Evolutionary conservation across 2,888 invertebrate species (phyloP).

Genomic region (Hipparchia semele): DNA sequence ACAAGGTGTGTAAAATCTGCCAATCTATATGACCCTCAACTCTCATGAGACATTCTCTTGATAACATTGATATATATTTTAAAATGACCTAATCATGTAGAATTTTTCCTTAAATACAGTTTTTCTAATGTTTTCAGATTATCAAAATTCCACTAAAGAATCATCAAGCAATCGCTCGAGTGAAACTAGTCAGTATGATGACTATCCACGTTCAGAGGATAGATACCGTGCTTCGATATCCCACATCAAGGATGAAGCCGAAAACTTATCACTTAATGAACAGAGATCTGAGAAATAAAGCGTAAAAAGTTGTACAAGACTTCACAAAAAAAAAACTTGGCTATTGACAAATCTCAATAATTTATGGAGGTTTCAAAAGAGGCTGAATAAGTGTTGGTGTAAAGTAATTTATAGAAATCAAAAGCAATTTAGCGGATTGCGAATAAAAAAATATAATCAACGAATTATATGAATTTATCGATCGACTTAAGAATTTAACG

Average conservation of each 20-base stretch:
- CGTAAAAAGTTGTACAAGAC: constrained; percentile 6
- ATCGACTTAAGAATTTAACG: constrained; percentile 23
- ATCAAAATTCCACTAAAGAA: constrained; percentile 70
- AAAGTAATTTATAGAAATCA: background rate
- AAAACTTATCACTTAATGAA: constrained; percentile 79
- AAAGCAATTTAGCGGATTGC: constrained; percentile 4
- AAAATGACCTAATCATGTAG: too few relatives aligned
- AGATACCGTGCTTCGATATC: constrained; percentile 71
- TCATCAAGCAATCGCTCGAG: constrained; percentile 72
- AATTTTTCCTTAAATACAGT: background rate
- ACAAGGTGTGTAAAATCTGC: too few relatives aligned
- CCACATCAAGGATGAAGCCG: constrained; percentile 78
- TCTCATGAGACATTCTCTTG: too few relatives aligned
- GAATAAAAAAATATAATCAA: constrained; percentile 16
- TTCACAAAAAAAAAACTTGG: constrained; percentile 10
- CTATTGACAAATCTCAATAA: constrained; percentile 8
- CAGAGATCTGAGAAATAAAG: constrained; percentile 77
- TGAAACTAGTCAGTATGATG: constrained; percentile 75
- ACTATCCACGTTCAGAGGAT: constrained; percentile 70
- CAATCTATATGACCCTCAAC: too few relatives aligned
- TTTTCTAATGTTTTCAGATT: constrained; percentile 49
- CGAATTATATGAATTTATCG: constrained; percentile 23
- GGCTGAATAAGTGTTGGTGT: constrained; percentile 30
- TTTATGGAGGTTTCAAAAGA: constrained; percentile 21
- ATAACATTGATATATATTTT: background rate